phyloP scores from a whole-genome alignment of 2,113 vertebrate genomes.

The Burhinus oedicnemus region DNA sequence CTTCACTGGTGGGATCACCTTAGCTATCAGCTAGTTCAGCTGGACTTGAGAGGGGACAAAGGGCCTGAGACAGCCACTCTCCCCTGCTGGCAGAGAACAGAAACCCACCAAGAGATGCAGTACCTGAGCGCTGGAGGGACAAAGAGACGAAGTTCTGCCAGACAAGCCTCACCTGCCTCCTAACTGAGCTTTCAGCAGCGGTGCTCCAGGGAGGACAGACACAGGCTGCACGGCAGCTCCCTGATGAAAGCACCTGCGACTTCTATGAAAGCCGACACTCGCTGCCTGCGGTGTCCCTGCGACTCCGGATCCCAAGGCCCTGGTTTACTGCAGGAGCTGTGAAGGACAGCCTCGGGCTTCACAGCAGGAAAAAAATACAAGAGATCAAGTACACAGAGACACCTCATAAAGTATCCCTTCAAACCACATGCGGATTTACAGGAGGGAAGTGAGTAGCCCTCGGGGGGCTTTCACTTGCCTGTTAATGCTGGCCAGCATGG shows the following conservation, averaged over 20 bases:
- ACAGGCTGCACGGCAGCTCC: neutral
- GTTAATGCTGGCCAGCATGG: neutral
- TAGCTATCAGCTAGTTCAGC: neutral
- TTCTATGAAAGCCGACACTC: neutral
- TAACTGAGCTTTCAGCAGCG: neutral
- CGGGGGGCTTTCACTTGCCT: slow-evolving; percentile 5
- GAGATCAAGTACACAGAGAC: slow-evolving; percentile 45
- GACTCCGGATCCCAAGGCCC: neutral
- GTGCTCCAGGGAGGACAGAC: neutral
- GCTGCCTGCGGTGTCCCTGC: neutral
- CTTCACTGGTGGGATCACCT: neutral
- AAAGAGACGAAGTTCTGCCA: neutral
- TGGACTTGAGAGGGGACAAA: neutral
- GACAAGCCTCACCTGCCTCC: neutral
- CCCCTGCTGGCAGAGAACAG: neutral
- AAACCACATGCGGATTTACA: slow-evolving; percentile 53
- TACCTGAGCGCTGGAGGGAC: neutral
- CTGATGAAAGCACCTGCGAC: neutral
- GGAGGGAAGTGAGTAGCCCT: slow-evolving; percentile 54
- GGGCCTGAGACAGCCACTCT: neutral
- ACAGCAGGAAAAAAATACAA: slow-evolving; percentile 40
- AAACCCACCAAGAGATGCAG: neutral
- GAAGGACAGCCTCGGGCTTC: slow-evolving; percentile 43
- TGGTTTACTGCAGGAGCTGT: slow-evolving; percentile 39
- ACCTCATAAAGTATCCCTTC: slow-evolving; percentile 62